phyloP scores from a whole-genome alignment of 2,113 vertebrate species.

The Triplophysa siluroides region DNA sequence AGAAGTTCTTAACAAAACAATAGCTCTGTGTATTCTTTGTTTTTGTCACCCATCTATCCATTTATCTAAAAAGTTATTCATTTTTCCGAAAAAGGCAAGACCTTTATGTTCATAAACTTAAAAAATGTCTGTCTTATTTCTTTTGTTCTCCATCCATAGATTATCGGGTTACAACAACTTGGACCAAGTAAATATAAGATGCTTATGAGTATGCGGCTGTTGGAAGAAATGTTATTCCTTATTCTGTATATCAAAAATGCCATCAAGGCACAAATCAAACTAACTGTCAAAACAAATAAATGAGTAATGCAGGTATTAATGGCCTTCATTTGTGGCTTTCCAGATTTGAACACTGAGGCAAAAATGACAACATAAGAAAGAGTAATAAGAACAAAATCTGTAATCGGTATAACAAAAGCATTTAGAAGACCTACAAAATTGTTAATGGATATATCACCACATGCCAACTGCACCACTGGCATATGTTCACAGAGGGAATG shows the following conservation, averaged over 20 bases:
- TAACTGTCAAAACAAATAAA: constrained; percentile 41
- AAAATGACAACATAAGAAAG: constrained; percentile 41
- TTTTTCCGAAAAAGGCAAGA: constrained; percentile 2
- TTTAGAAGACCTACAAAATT: constrained; percentile 41
- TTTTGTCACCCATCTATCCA: too few relatives aligned
- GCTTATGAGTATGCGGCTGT: constrained; percentile 50
- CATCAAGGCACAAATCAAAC: constrained; percentile 38
- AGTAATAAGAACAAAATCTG: constrained; percentile 41
- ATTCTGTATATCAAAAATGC: constrained; percentile 53
- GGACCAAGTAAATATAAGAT: constrained; percentile 52
- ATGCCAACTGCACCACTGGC: constrained; percentile 62
- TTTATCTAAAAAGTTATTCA: neutral
- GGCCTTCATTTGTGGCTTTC: neutral
- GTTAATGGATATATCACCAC: constrained; percentile 38
- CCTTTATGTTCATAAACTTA: constrained; percentile 33
- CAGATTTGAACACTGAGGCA: constrained; percentile 35
- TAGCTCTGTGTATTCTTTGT: too few relatives aligned
- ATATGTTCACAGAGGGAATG: constrained; percentile 68
- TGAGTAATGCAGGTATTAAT: constrained; percentile 51
- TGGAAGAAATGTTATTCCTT: constrained; percentile 48
- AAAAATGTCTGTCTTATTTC: constrained; percentile 49
- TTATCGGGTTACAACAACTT: constrained; percentile 54
- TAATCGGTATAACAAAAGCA: constrained; percentile 6
- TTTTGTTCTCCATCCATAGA: constrained; percentile 60
- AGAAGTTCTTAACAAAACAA: too few relatives aligned